These are phyloP conservation scores for Sula dactylatra DNA, from an alignment of 2,113 vertebrate species.

Conservation along the genomic window DNA sequence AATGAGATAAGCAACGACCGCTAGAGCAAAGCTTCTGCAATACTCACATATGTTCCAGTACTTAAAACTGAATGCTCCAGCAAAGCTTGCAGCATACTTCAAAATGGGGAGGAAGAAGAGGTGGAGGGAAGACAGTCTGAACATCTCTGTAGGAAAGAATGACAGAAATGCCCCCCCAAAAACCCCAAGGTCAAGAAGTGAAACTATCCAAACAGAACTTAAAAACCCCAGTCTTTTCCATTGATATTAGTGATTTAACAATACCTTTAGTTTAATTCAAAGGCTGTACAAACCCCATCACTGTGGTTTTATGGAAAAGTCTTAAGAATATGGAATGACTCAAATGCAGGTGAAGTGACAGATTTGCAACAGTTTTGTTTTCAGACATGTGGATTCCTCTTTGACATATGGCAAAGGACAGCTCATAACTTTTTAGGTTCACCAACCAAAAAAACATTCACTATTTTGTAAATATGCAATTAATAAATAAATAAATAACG, in stretches of 20 bases:
- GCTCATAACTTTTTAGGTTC: neutral
- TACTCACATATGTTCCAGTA: neutral
- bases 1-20: neutral
- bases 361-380: neutral
- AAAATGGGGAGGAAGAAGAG: neutral
- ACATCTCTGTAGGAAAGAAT: neutral
- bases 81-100: neutral
- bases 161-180: neutral
- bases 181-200: neutral
- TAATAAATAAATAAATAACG: too few species aligned
- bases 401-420: neutral
- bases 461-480: neutral
- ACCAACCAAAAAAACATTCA: neutral
- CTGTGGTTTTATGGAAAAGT: neutral
- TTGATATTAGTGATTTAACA: neutral
- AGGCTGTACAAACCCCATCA: neutral
- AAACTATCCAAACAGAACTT: neutral
- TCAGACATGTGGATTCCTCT: neutral
- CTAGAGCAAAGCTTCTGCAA: neutral
- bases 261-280: neutral
- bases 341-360: neutral
- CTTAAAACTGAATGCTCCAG: neutral
- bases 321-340: neutral
- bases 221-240: neutral
- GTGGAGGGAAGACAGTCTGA: neutral